Evolutionary conservation across 2,888 invertebrate species (phyloP).

Genomic region (Thecocarcelia acutangulata): DNA sequence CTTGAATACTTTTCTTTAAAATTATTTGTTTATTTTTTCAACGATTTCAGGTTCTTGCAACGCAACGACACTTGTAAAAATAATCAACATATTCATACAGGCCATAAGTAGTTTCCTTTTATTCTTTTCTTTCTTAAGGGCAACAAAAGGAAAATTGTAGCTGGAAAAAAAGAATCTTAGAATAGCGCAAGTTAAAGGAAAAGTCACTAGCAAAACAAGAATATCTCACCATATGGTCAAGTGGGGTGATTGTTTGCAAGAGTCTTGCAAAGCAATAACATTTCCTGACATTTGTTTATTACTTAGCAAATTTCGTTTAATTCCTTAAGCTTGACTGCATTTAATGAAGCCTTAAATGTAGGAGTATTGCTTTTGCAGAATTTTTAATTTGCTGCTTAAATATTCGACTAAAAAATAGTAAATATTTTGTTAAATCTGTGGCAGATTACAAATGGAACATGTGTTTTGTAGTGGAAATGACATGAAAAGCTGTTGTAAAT

Average conservation of each 20-base stretch:
- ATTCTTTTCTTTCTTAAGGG: not conserved
- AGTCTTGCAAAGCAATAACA: conserved; percentile 20
- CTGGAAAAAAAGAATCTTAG: not conserved
- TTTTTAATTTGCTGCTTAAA: conserved; percentile 11
- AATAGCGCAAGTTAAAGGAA: conserved; percentile 5
- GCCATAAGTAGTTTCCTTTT: conserved; percentile 38
- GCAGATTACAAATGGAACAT: conserved; percentile 48
- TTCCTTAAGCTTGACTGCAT: conserved; percentile 29
- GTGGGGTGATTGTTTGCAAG: conserved; percentile 58
- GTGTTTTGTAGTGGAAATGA: conserved; percentile 61
- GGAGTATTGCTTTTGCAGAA: conserved; percentile 47
- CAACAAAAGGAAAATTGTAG: conserved; percentile 18
- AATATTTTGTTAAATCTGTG: conserved; percentile 39
- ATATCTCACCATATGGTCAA: conserved; percentile 62
- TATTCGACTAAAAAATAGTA: conserved; percentile 5
- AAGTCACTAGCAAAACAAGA: conserved; percentile 17
- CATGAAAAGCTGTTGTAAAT: conserved; percentile 59
- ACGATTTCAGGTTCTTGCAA: not conserved
- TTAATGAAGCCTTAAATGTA: conserved; percentile 57
- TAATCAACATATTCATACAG: conserved; percentile 58
- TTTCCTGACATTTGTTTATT: conserved; percentile 30
- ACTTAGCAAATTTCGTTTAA: not conserved
- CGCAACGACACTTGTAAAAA: conserved; percentile 64
- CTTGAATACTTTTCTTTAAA: conserved; percentile 11
- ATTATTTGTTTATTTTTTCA: conserved; percentile 40